Evolutionary conservation across 2,113 vertebrate species (phyloP), one percentile per base, ranked within the genome.

Genomic region (Ammodytes marinus): DNA sequence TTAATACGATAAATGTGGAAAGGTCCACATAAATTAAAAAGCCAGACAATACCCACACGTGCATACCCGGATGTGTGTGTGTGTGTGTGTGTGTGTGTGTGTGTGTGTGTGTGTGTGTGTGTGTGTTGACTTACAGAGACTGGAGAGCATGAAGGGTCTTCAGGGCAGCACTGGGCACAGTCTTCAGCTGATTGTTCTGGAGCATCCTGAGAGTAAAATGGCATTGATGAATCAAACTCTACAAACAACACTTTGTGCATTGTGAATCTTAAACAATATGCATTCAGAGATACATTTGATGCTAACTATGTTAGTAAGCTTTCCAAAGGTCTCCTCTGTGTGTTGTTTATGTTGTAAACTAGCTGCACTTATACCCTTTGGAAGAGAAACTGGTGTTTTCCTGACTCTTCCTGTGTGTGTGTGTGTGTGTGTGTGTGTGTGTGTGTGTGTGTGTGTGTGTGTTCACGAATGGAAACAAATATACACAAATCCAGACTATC

Each of bases 151-250:
- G 96, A 58, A 99, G 96, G 88, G 94, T 97, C 91, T 95, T 96
- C 85, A 99, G 95, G 74, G 97, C 96, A 57, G 96, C 95, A 55
- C 96, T 97, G 55, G 98, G 97, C 9, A 99, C 97, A 3, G 96
- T 98, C 94, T 97, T 98, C 92, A 99, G 92, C 87, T 99, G 98
- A 86, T 99, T 99, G 86, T 99, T 99, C 93, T 99, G 98, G 3
- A 99, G 95, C 84, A 98, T 98, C 88, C 98, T 99, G 92, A 85
- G 72, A 90, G 77, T 46, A 42, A 78, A 90, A 79, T 17, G 6
- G 8, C 10, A 83, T 46, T 37, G 1, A 39, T 37, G 8, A 49
- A 72, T 74, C 85, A 3, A 77, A 60, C 0, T 68, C 61, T 57
- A 69, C 14, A 46, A 19, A 53, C 14, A 77, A 72, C 8, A 55